Percentiles rank a stretch among this genome's conserved stretches.
Conservation (phyloP, 1,140 invertebrate genomes). For the Drosophila miranda region DNA sequence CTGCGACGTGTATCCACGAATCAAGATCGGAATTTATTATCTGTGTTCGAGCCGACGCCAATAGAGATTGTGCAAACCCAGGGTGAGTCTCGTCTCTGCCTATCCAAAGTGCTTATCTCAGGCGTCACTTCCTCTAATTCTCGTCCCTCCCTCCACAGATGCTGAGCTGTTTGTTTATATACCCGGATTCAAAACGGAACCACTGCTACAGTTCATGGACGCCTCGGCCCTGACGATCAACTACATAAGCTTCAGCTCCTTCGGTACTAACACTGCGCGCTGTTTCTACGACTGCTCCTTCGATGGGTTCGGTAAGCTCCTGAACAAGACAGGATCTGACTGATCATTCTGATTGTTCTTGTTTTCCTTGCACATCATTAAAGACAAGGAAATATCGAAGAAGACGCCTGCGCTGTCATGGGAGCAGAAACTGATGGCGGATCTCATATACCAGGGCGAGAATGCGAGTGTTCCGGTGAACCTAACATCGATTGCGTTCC, state of each 20-base stretch:
- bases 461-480: constrained; percentile 60
- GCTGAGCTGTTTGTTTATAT: constrained; percentile 69
- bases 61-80: constrained; percentile 79
- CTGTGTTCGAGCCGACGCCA: constrained; percentile 72
- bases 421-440: constrained; percentile 35
- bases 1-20: constrained; percentile 62
- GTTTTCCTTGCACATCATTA: not conserved
- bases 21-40: constrained; percentile 62
- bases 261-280: constrained; percentile 60
- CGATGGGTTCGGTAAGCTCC: constrained; percentile 64
- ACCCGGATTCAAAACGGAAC: constrained; percentile 67
- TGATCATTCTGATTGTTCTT: not conserved
- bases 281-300: constrained; percentile 79
- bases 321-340: not conserved
- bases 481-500: constrained; percentile 57
- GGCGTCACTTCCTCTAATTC: not conserved
- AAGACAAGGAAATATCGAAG: constrained; percentile 44
- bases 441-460: constrained; percentile 41
- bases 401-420: constrained; percentile 6
- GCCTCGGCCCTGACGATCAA: constrained; percentile 55
- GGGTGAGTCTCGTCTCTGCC: constrained; percentile 38
- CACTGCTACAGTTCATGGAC: constrained; percentile 62
- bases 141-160: constrained; percentile 39
- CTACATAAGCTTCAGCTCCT: constrained; percentile 74
- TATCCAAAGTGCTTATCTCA: constrained; percentile 2